Evolutionary conservation across 2,888 invertebrate genomes (phyloP).

Genomic region (Taphrorychus bicolor): DNA sequence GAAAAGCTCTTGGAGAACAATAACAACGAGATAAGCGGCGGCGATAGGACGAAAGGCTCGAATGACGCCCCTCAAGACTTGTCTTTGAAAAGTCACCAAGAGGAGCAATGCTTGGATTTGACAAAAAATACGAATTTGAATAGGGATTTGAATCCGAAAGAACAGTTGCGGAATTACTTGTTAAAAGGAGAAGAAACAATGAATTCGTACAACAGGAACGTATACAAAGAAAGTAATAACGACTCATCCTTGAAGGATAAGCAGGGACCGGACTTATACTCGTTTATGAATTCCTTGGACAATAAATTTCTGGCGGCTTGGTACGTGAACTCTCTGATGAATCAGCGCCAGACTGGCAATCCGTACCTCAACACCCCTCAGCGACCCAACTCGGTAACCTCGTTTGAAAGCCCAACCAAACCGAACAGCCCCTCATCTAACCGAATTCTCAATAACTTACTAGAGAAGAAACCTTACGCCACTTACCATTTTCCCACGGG

Average conservation of each 20-base stretch:
- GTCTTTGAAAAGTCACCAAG: conserved; percentile 50
- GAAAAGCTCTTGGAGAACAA: conserved; percentile 44
- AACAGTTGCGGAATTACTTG: conserved; percentile 53
- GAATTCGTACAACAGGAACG: conserved; percentile 58
- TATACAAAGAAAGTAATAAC: conserved; percentile 52
- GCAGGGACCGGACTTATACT: conserved; percentile 55
- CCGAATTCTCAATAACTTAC: conserved; percentile 58
- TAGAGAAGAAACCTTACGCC: conserved; percentile 55
- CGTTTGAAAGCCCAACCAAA: conserved; percentile 34
- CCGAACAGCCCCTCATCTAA: conserved; percentile 45
- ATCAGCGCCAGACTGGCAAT: conserved; percentile 44
- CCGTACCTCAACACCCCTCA: conserved; percentile 51
- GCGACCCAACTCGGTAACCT: conserved; percentile 10
- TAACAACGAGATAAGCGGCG: conserved; percentile 42
- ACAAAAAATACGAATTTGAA: conserved; percentile 45
- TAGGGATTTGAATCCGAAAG: conserved; percentile 48
- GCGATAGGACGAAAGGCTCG: conserved; percentile 27
- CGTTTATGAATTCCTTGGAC: conserved; percentile 59
- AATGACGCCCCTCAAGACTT: conserved; percentile 59
- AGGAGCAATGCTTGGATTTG: conserved; percentile 47
- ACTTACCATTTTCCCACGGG: conserved; percentile 53
- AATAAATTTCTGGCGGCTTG: conserved; percentile 60
- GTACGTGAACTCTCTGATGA: conserved; percentile 60
- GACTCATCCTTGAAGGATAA: no score
- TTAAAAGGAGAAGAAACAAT: conserved; percentile 55